Percentiles rank a stretch among this genome's conserved stretches.
Evolutionary conservation across 2,797 vertebrate species (phyloP).

Genomic region (Momotus momota): DNA sequence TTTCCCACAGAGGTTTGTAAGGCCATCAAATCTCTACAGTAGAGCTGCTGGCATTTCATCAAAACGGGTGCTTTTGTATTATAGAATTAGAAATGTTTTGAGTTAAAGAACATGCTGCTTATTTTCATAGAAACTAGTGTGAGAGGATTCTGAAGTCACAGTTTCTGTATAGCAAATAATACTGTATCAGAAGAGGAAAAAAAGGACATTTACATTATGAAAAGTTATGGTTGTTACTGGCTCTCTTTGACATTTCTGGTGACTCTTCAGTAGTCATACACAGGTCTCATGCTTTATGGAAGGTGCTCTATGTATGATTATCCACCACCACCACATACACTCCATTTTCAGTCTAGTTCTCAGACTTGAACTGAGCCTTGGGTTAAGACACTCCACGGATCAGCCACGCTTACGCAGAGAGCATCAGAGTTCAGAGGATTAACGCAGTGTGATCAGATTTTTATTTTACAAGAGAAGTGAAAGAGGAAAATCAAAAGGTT

Average conservation of each 20-base stretch:
- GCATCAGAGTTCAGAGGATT: fast-evolving
- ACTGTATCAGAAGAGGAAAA: background rate
- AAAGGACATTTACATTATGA: background rate
- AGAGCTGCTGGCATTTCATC: background rate
- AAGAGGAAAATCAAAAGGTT: background rate
- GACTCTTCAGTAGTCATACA: background rate
- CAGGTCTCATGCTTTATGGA: background rate
- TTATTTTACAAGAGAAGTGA: background rate
- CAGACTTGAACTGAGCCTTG: background rate
- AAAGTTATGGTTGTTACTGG: background rate
- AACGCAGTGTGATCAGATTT: background rate
- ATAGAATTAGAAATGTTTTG: background rate
- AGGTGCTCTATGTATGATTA: background rate
- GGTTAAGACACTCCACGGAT: background rate
- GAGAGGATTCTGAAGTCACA: background rate
- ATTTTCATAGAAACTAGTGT: background rate
- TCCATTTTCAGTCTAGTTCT: background rate
- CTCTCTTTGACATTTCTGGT: background rate
- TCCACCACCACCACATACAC: background rate
- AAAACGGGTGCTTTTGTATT: background rate
- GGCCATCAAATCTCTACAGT: background rate
- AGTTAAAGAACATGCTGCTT: background rate
- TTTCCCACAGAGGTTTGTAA: background rate
- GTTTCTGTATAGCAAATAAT: background rate
- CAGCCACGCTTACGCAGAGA: background rate